Percentiles rank a stretch among this genome's conserved stretches.
Evolutionary conservation across 2,113 vertebrate genomes (phyloP).

Genomic region (Notarius quadriscutis): DNA sequence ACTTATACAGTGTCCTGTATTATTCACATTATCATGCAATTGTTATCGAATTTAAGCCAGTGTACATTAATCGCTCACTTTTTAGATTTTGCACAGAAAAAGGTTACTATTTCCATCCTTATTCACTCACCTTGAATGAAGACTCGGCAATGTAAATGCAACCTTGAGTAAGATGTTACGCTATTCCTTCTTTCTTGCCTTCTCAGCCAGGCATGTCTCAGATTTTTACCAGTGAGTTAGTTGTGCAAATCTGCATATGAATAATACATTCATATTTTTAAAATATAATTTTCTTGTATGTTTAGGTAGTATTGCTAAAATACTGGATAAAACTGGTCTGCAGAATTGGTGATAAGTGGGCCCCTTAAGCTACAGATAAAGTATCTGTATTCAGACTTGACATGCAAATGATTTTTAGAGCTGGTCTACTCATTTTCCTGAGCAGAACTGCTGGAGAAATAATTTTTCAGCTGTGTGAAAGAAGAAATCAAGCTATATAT

Average conservation of each 20-base stretch:
- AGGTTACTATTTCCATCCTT: conserved; percentile 21
- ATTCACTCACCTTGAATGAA: conserved; percentile 11
- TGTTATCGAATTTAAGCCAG: neutral
- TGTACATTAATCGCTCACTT: neutral
- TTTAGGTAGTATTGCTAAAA: neutral
- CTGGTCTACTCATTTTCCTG: neutral
- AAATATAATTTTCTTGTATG: neutral
- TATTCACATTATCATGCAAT: neutral
- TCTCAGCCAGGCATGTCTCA: conserved; percentile 7
- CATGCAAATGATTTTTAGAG: neutral
- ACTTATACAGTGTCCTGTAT: neutral
- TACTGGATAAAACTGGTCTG: conserved; percentile 1
- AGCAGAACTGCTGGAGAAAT: neutral
- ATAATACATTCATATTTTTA: conserved; percentile 13
- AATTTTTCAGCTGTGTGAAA: neutral
- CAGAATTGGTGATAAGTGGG: neutral
- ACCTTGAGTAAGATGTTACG: conserved; percentile 21
- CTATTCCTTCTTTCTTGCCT: neutral
- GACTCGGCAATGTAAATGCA: conserved; percentile 14
- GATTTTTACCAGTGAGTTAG: conserved; percentile 8
- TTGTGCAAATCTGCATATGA: conserved; percentile 24
- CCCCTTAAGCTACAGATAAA: conserved; percentile 14
- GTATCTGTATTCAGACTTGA: conserved; percentile 8
- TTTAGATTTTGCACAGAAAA: conserved; percentile 10
- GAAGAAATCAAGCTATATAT: neutral